phyloP scores from a whole-genome alignment of 2,113 vertebrate genomes.

The Phyllostomus discolor region DNA sequence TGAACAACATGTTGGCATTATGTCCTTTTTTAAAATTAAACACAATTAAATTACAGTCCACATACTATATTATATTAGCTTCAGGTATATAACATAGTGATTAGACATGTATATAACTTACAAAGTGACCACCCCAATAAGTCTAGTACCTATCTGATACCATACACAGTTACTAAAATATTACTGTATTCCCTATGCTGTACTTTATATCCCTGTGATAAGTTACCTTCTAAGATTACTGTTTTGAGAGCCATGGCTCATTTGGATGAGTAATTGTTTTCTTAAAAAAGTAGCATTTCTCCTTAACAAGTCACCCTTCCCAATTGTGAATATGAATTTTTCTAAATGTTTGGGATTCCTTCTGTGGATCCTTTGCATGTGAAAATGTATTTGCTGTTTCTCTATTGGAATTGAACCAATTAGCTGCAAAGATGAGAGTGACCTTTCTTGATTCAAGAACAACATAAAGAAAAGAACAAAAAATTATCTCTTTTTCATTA shows the following conservation, averaged over 20 bases:
- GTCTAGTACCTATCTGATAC: neutral
- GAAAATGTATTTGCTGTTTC: neutral
- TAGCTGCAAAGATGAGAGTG: neutral
- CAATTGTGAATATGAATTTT: neutral
- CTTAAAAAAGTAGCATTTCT: neutral
- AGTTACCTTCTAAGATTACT: neutral
- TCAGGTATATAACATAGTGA: neutral
- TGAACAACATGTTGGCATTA: neutral
- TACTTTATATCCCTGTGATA: neutral
- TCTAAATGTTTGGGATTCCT: neutral
- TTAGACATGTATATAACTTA: neutral
- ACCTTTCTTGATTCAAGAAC: neutral
- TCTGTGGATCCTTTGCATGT: neutral
- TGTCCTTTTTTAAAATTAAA: neutral
- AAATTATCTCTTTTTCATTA: neutral
- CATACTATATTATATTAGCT: neutral
- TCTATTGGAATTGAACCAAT: neutral
- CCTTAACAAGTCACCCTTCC: neutral
- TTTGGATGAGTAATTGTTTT: neutral
- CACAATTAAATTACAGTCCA: neutral
- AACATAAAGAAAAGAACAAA: neutral
- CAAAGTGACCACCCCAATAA: neutral
- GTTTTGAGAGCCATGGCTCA: neutral
- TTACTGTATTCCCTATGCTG: neutral
- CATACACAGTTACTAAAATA: neutral